Conservation (phyloP, 1,140 invertebrate species). For the Centruroides sculpturatus region DNA sequence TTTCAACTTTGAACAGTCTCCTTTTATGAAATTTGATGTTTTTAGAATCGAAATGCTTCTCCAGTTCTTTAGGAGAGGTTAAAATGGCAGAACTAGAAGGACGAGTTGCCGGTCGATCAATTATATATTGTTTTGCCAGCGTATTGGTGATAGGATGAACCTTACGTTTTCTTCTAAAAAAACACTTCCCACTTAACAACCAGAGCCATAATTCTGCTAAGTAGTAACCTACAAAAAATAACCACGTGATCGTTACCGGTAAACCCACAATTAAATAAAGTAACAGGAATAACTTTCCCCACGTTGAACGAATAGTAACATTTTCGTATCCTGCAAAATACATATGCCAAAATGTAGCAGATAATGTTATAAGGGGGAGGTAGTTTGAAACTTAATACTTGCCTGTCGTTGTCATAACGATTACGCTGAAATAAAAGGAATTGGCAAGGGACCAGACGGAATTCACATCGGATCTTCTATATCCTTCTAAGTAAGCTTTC, state of each 20-base stretch:
- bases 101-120: neutral
- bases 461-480: neutral
- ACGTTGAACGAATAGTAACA: conserved; percentile 3
- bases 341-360: neutral
- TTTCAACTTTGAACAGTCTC: neutral
- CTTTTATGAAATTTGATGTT: neutral
- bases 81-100: neutral
- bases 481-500: conserved; percentile 1
- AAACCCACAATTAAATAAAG: conserved; percentile 1
- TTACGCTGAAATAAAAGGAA: conserved; percentile 2
- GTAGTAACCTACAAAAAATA: neutral
- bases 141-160: no score
- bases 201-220: neutral
- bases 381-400: neutral
- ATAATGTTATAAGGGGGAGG: no score
- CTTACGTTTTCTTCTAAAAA: neutral
- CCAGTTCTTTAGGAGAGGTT: no score
- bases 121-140: neutral
- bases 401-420: conserved; percentile 9
- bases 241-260: neutral
- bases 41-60: neutral
- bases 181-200: conserved; percentile 2
- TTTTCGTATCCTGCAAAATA: conserved; percentile 4
- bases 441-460: neutral
- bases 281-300: conserved; percentile 1